phyloP scores from a whole-genome alignment of 2,797 vertebrate genomes.

The Moxostoma hubbsi region DNA sequence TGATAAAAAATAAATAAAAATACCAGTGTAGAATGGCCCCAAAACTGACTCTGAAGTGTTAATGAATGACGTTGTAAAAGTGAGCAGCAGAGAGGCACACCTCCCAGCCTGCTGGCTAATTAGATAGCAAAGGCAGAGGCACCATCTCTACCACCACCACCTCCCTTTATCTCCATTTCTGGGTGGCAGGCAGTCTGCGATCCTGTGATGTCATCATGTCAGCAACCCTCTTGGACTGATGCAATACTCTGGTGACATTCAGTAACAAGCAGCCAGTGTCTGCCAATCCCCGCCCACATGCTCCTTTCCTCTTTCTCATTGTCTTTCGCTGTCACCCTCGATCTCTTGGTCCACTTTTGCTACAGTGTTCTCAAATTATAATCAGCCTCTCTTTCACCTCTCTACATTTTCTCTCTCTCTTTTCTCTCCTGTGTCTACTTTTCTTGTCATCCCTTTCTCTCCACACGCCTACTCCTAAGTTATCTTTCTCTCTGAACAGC shows the following conservation, averaged over 20 bases:
- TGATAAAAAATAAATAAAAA: no score
- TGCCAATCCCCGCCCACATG: conserved; percentile 40
- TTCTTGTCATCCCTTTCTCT: conserved; percentile 40
- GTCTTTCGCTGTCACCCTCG: conserved; percentile 9
- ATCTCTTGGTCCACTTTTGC: conserved; percentile 27
- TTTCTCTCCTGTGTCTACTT: conserved; percentile 32
- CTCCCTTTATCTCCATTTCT: conserved; percentile 39
- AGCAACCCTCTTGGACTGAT: conserved; percentile 73
- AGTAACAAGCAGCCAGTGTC: conserved; percentile 69
- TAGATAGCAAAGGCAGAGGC: conserved; percentile 44
- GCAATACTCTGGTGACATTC: conserved; percentile 75
- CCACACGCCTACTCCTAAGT: conserved; percentile 58
- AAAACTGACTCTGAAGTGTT: conserved; percentile 52
- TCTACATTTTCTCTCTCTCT: conserved; percentile 31
- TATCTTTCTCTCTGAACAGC: conserved; percentile 49
- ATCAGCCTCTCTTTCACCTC: conserved; percentile 28
- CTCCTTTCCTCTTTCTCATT: conserved; percentile 14
- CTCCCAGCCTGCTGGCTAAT: conserved; percentile 37
- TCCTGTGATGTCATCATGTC: conserved; percentile 77
- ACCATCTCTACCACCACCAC: conserved; percentile 6
- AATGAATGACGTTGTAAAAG: conserved; percentile 57
- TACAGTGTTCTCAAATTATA: conserved; percentile 28
- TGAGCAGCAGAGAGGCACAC: conserved; percentile 39
- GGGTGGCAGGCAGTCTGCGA: conserved; percentile 56
- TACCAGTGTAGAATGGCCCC: neutral